Evolutionary conservation across 2,113 vertebrate species (phyloP), one percentile per base, ranked within the genome.

Genomic region (Calyptommatus sinebrachiatus): DNA sequence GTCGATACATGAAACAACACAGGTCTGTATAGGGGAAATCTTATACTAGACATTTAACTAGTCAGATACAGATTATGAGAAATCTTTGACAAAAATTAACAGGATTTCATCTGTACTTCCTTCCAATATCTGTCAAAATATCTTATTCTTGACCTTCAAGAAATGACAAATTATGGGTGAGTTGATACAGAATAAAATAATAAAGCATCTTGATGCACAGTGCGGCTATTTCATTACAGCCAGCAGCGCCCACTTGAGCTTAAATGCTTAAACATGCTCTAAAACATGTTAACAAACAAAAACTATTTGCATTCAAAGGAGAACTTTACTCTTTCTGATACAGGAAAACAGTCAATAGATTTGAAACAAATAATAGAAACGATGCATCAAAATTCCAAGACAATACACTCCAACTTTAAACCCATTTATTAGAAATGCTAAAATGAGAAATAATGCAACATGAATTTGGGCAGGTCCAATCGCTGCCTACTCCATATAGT

Each of bases 81-180:
- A 71, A 84, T 90, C 84, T 84, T 91, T 89, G 80, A 73, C 79
- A 81, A 93, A 91, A 94, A 92, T 90, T 90, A 92, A 92, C 82
- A 76, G 76, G 85, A 78, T 69, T 89, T 74, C 79, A 0, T 0
- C 73, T 84, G 53, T 35, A 76, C 67, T 88, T 74, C 76, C 80
- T 85, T 45, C 77, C 73, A 85, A 14, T 41, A 67, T 80, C 83
- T 66, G 66, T 89, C 84, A 90, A 92, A 83, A 80, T 89, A 92
- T 84, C 92, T 93, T 88, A 91, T 91, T 89, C 35, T 41, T 41
- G 35, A n/a, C n/a, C 85, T 90, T 87, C 87, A 88, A 81, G 66
- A 92, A 87, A 73, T 87, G 76, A 79, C 87, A 91, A 91, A 83
- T 92, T 89, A 86, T 91, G 93, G 91, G 83, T 93, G 90, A 88